Base-by-base conservation (phyloP, 2,888 invertebrate species). In the Agonopterix alstromeriana region DNA sequence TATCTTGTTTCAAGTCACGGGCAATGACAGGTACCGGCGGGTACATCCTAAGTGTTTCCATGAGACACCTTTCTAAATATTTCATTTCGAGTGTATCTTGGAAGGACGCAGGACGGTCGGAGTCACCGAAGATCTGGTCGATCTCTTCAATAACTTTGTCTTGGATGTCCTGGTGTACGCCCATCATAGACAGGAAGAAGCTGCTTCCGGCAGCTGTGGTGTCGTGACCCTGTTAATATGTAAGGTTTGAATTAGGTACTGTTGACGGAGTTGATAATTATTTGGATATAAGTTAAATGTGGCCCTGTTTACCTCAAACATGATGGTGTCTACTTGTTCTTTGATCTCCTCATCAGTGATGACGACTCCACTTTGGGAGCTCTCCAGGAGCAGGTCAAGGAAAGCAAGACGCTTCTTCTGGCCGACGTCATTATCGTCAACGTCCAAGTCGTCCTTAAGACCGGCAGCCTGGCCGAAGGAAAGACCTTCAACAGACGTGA, bases 61-160 rank as follows among this genome's bases (percentile, higher is more conserved):
- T 92, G 45, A 95, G 89, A 53, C 95, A 94, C 53, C 95, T 90
- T 77, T 95, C 95, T 58, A 95, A 80, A 66, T 94, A 95, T 76
- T 95, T 95, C 94, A 95, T 95, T 76, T 95, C 93, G n/a, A 95
- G 72, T 1, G 95, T 95, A 58, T 96, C 95, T 63, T 94, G 93
- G 83, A 94, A 95, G 9, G 94, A 95, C 43, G 93, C 93, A 2
- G 93, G 92, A 12, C 95, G 90, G 65, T 94, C 92, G 0, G 94
- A 93, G 59, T 93, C 93, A 38, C 94, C 93, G 67, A 95, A 95
- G 58, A 95, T 94, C 48, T 90, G 90, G 60, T 94, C 91, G 38
- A 95, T 64, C 74, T 95, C 95, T 54, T 94, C 92, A 46, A 93
- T 83, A 3, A 94, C 94, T 64, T 92, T 93, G 54, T 92, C 89